A percentile compares a stretch with the other conserved stretches of the same genome.
Evolutionary conservation across 2,113 vertebrate species (phyloP).

Genomic region (Cyphomyrus discorhynchus): DNA sequence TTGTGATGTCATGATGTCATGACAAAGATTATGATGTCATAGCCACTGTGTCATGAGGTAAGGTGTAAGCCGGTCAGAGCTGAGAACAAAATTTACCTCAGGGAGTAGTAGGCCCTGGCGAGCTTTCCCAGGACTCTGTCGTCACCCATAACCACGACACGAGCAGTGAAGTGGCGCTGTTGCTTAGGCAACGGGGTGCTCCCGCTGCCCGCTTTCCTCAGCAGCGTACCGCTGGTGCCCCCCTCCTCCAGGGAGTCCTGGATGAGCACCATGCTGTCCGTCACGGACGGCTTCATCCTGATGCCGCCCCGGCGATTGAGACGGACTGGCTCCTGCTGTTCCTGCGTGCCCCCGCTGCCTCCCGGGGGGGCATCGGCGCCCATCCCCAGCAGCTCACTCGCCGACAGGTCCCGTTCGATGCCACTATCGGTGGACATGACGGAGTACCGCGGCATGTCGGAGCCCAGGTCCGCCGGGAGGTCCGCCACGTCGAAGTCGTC

Average conservation of each 20-base stretch:
- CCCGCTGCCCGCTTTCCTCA: slow-evolving; percentile 46
- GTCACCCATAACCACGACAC: slow-evolving; percentile 76
- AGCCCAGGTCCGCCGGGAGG: slow-evolving; percentile 40
- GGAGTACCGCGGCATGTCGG: slow-evolving; percentile 65
- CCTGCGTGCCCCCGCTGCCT: not conserved
- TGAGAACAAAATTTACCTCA: slow-evolving; percentile 60
- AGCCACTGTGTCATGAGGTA: not conserved
- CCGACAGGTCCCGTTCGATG: slow-evolving; percentile 77
- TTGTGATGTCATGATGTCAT: not conserved
- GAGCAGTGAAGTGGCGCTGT: slow-evolving; percentile 71
- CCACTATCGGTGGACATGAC: slow-evolving; percentile 85
- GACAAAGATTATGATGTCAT: not conserved
- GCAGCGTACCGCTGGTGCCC: slow-evolving; percentile 42
- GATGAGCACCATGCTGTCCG: slow-evolving; percentile 62
- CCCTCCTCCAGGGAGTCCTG: slow-evolving; percentile 57
- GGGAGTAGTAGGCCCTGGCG: slow-evolving; percentile 72
- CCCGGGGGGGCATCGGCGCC: not conserved
- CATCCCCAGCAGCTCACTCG: slow-evolving; percentile 36
- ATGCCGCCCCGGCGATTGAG: slow-evolving; percentile 73
- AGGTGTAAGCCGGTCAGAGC: not conserved
- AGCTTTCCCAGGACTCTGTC: slow-evolving; percentile 78
- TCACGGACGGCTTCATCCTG: slow-evolving; percentile 63
- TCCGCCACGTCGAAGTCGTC: slow-evolving; percentile 72
- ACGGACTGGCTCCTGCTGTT: slow-evolving; percentile 43
- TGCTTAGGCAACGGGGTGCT: slow-evolving; percentile 46